A percentile compares a stretch with the other conserved stretches of the same genome.
These are phyloP conservation scores for Rhagonycha fulva DNA, from an alignment of 2,888 invertebrate genomes.

Conservation along the genomic window DNA sequence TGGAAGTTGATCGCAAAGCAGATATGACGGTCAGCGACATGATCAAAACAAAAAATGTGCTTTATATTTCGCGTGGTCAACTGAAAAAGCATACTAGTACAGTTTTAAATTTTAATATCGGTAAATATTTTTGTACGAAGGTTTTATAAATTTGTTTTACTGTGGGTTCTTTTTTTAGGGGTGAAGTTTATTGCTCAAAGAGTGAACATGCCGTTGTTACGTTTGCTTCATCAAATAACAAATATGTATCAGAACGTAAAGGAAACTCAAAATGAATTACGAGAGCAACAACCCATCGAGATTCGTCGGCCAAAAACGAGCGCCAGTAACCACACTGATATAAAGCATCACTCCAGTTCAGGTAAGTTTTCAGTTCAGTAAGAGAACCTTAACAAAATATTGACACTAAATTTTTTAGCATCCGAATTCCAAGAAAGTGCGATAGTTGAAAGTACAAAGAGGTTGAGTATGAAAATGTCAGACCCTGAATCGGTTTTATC, in stretches of 20 bases:
- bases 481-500: slow-evolving; percentile 51
- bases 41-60: slow-evolving; percentile 79
- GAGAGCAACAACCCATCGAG: slow-evolving; percentile 67
- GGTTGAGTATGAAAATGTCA: slow-evolving; percentile 52
- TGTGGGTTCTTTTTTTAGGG: slow-evolving; percentile 58
- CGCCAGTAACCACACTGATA: slow-evolving; percentile 53
- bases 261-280: slow-evolving; percentile 89
- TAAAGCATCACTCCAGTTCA: slow-evolving; percentile 66
- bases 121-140: slow-evolving; percentile 29
- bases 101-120: slow-evolving; percentile 81
- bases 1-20: slow-evolving; percentile 87
- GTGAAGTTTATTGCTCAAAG: slow-evolving; percentile 91
- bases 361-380: no score
- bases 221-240: slow-evolving; percentile 92
- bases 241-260: slow-evolving; percentile 98
- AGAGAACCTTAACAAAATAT: no score
- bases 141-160: not conserved
- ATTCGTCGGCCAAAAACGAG: slow-evolving; percentile 53
- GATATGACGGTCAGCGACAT: slow-evolving; percentile 88
- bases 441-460: slow-evolving; percentile 57
- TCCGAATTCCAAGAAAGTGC: slow-evolving; percentile 66
- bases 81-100: slow-evolving; percentile 91
- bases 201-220: slow-evolving; percentile 93
- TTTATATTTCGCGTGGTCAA: slow-evolving; percentile 85
- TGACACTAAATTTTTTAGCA: slow-evolving; percentile 49